These are phyloP conservation scores for Coregonus suidteri DNA, from an alignment of 2,797 vertebrate species.

Conservation along the genomic window DNA sequence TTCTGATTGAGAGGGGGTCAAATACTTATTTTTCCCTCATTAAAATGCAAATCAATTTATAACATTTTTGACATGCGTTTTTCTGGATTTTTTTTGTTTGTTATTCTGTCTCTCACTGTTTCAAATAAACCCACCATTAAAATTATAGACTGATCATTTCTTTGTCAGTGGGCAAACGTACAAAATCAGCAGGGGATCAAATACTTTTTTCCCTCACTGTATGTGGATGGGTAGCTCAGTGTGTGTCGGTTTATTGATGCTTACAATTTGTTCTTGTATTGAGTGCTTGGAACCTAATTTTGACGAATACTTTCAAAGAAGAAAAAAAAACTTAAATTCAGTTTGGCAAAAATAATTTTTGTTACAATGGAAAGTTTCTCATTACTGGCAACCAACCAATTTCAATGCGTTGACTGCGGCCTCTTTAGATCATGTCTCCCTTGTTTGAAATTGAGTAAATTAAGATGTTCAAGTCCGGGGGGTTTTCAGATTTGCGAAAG, in stretches of 20 bases:
- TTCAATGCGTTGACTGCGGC: constrained; percentile 87
- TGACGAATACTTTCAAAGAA: constrained; percentile 82
- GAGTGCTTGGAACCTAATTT: constrained; percentile 81
- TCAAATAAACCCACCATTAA: too few species aligned
- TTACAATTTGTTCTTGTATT: constrained; percentile 2
- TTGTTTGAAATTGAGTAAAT: constrained; percentile 76
- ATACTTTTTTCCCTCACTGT: too few species aligned
- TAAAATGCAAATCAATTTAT: too few species aligned
- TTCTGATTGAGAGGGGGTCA: too few species aligned
- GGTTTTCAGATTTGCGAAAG: constrained; percentile 61
- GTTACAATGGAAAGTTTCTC: constrained; percentile 93
- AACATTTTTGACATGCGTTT: too few species aligned
- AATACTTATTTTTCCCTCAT: too few species aligned
- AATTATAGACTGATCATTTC: too few species aligned
- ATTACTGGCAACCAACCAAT: constrained; percentile 88
- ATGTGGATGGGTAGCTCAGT: constrained; percentile 16
- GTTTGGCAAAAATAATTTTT: constrained; percentile 87
- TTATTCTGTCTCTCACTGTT: too few species aligned
- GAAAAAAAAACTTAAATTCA: constrained; percentile 71
- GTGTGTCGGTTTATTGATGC: constrained; percentile 17
- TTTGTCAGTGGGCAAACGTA: too few species aligned
- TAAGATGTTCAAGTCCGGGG: constrained; percentile 66
- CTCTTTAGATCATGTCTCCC: constrained; percentile 77
- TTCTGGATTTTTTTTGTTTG: too few species aligned
- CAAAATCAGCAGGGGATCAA: too few species aligned